Base-by-base conservation (phyloP, 2,113 vertebrate genomes). In the Rutilus rutilus region DNA sequence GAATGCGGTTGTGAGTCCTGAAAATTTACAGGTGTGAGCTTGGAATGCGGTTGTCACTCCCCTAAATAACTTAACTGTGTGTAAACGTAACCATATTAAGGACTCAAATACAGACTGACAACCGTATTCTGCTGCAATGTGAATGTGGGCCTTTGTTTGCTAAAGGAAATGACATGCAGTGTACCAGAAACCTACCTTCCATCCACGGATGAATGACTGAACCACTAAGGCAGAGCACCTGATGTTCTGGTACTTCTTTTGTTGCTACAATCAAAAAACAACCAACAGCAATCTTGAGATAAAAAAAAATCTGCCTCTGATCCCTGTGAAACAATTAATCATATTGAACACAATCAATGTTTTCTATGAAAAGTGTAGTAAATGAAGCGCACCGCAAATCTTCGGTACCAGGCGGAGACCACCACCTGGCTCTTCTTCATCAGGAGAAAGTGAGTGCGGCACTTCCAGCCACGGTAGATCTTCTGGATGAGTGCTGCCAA, bases 401-500 rank as follows among this genome's bases (percentile, higher is more conserved):
- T 94, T 87, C 97, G 95, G 91, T 94, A 97, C 97, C 97, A 99
- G 23, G 98, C 96, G 0, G 97, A 93, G 59, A 99, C 95, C 88
- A 98, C 96, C 7, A 98, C 92, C 90, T 99, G 97, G 92, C 98
- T 97, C 87, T 92, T 95, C 4, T 97, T 98, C 95, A 99, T 95
- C 25, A 99, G 92, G 87, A 98, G 92, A 91, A 99, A 99, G 77
- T 91, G 95, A 2, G 91, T 96, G 74, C 97, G 97, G 80, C 96
- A 96, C 89, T 97, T 99, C 97, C 97, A 99, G 0, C 98, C 98
- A 7, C 97, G 95, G 88, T 98, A 99, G 92, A 99, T 97, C 94
- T 99, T 99, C 91, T 93, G 97, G 90, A 99, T 99, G 39, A 99
- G 96, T 0, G 97, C 95, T 78, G 98, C 98, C 86, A 99, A 92